phyloP scores from a whole-genome alignment of 2,113 vertebrate genomes.

The Helogale parvula region DNA sequence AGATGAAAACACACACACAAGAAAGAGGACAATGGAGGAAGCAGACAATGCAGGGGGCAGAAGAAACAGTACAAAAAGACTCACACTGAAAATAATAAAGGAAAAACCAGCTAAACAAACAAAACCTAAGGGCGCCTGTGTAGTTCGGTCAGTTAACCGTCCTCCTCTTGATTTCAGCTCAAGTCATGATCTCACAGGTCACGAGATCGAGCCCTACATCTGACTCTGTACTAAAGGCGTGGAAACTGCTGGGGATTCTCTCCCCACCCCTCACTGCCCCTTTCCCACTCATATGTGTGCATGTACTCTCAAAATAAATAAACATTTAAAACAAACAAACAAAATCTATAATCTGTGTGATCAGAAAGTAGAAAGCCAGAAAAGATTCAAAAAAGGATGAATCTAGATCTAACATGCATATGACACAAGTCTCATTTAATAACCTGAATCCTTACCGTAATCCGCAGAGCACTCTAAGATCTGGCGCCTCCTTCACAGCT shows the following conservation, averaged over 20 bases:
- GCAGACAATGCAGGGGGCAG: not conserved
- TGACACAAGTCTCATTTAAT: not conserved
- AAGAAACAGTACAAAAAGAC: not conserved
- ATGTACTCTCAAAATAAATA: too few species aligned
- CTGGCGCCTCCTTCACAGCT: too few species aligned
- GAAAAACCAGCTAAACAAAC: not conserved
- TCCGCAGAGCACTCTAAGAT: not conserved
- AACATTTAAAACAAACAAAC: not conserved
- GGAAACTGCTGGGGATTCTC: too few species aligned
- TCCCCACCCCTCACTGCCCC: too few species aligned
- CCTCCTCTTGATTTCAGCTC: too few species aligned
- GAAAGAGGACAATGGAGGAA: not conserved
- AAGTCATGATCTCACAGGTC: too few species aligned
- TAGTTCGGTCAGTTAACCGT: too few species aligned
- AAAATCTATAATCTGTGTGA: not conserved
- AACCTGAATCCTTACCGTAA: not conserved
- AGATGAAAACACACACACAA: not conserved
- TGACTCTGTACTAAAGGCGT: too few species aligned
- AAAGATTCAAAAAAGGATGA: not conserved
- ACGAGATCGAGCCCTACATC: too few species aligned
- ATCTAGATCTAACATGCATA: not conserved
- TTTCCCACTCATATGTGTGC: too few species aligned
- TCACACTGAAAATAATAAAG: not conserved
- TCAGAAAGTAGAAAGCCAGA: not conserved
- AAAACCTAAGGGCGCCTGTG: not conserved